A percentile compares a stretch with the other conserved stretches of the same genome.
phyloP scores from a whole-genome alignment of 23 tunicate species.

The Oikopleura dioica region DNA sequence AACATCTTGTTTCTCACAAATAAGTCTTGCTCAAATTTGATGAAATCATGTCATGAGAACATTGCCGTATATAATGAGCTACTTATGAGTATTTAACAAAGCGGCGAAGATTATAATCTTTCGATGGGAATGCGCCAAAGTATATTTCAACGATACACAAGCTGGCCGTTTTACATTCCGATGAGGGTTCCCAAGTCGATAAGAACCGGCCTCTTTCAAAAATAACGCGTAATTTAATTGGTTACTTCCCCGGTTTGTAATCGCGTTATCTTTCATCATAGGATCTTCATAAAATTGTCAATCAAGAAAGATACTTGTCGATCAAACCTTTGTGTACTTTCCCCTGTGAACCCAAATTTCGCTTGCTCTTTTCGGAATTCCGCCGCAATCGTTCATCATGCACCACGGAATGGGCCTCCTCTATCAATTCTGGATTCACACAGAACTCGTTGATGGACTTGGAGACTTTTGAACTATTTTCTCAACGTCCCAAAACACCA shows the following conservation, averaged over 20 bases:
- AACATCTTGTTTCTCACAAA: no score
- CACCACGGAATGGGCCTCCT: conserved; percentile 21
- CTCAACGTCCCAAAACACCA: conserved; percentile 85
- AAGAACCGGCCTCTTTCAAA: no score
- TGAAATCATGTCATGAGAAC: no score
- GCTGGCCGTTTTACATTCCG: not conserved
- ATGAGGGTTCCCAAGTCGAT: no score
- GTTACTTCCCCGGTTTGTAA: no score
- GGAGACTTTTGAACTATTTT: conserved; percentile 67
- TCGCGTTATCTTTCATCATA: no score
- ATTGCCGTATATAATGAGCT: no score
- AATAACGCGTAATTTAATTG: no score
- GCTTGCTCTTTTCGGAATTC: not conserved
- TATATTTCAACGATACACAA: not conserved
- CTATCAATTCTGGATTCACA: conserved; percentile 95
- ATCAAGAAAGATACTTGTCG: not conserved
- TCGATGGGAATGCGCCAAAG: conserved; percentile 31
- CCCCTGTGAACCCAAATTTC: not conserved
- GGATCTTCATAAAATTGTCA: not conserved
- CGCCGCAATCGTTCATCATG: not conserved
- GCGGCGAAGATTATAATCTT: conserved; percentile 78
- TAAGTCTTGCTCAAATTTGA: no score
- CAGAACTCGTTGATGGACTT: conserved; percentile 35
- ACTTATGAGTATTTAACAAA: no score
- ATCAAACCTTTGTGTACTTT: not conserved